phyloP scores from a whole-genome alignment of 2,113 vertebrate genomes.

The Pogona vitticeps region DNA sequence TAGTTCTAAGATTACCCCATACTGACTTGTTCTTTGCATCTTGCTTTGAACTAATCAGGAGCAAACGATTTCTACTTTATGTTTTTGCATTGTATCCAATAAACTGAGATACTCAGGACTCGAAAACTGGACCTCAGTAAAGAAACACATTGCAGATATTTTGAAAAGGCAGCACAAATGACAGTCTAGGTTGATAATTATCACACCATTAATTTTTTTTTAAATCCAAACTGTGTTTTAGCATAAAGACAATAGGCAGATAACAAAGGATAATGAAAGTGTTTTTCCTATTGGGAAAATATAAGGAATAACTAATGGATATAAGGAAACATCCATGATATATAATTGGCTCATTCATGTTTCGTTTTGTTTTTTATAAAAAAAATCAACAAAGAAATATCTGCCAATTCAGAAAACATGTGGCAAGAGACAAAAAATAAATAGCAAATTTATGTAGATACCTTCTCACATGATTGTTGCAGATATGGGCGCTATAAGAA shows the following conservation, averaged over 20 bases:
- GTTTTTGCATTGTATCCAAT: neutral
- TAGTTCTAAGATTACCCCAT: neutral
- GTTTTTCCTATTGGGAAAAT: constrained; percentile 43
- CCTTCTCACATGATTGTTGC: constrained; percentile 34
- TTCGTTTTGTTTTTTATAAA: constrained; percentile 45
- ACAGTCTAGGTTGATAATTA: neutral
- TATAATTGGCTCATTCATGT: constrained; percentile 22
- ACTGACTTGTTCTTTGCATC: neutral
- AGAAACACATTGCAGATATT: neutral
- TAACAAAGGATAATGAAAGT: constrained; percentile 41
- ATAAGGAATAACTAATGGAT: constrained; percentile 28
- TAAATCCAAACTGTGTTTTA: neutral
- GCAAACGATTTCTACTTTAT: neutral
- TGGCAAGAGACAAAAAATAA: neutral
- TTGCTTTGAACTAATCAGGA: neutral
- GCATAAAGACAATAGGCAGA: constrained; percentile 17
- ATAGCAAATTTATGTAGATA: constrained; percentile 17
- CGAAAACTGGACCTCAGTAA: neutral
- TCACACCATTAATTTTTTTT: neutral
- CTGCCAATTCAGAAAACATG: constrained; percentile 35
- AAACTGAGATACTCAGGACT: neutral
- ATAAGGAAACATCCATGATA: constrained; percentile 44
- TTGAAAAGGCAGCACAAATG: neutral
- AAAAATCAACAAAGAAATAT: constrained; percentile 41
- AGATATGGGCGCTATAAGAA: constrained; percentile 21